These are phyloP conservation scores for Salvelinus fontinalis DNA, from an alignment of 2,113 vertebrate species.

Conservation along the genomic window DNA sequence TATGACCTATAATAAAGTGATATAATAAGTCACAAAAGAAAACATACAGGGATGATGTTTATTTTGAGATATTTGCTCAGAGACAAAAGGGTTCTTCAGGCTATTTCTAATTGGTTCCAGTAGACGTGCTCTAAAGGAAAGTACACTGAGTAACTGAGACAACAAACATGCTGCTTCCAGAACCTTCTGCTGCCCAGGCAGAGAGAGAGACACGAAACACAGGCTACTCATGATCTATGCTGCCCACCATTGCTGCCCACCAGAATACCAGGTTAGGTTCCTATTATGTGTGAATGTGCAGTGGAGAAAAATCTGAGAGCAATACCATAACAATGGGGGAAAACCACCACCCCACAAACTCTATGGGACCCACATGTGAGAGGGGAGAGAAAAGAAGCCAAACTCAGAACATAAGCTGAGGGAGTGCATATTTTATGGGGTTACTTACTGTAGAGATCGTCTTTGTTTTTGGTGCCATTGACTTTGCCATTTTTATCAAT, in stretches of 20 bases:
- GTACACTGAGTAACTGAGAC: not conserved
- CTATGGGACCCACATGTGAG: not conserved
- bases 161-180: constrained; percentile 21
- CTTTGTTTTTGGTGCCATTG: constrained; percentile 95
- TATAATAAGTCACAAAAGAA: too few species aligned
- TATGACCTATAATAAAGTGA: not conserved
- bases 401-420: not conserved
- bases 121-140: constrained; percentile 58
- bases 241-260: not conserved
- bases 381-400: not conserved
- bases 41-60: too few species aligned
- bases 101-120: constrained; percentile 84
- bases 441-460: constrained; percentile 96
- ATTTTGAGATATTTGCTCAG: constrained; percentile 63
- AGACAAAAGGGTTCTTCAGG: constrained; percentile 63
- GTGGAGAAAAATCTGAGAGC: not conserved
- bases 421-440: not conserved
- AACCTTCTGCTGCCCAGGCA: not conserved
- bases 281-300: constrained; percentile 44
- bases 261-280: constrained; percentile 33
- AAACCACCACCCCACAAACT: not conserved
- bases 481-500: constrained; percentile 95
- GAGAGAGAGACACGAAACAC: not conserved
- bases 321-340: not conserved
- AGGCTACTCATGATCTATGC: not conserved